A percentile compares a stretch with the other conserved stretches of the same genome.
Conservation (phyloP, 2,113 vertebrate species). For the Chaenogobius annularis region DNA sequence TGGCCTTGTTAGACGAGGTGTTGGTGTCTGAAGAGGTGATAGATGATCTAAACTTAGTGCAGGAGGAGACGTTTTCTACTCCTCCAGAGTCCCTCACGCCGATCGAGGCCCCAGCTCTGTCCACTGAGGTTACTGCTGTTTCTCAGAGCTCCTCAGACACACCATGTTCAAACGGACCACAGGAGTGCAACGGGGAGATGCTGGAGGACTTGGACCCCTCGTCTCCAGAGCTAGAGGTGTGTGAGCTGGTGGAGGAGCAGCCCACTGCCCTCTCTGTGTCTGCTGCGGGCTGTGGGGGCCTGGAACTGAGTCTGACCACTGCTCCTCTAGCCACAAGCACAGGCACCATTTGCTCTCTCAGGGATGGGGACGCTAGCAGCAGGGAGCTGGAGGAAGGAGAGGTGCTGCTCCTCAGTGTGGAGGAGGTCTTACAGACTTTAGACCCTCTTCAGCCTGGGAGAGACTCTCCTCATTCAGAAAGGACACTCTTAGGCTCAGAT, state of each 20-base stretch:
- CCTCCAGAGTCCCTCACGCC: constrained; percentile 68
- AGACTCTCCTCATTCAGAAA: constrained; percentile 57
- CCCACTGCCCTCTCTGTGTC: constrained; percentile 77
- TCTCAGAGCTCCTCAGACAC: constrained; percentile 72
- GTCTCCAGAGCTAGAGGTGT: constrained; percentile 82
- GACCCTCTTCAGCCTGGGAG: constrained; percentile 65
- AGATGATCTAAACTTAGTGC: constrained; percentile 24
- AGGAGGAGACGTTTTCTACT: constrained; percentile 45
- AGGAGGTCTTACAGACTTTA: constrained; percentile 88
- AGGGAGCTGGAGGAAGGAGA: constrained; percentile 78
- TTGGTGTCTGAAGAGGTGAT: constrained; percentile 72
- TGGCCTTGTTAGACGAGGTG: constrained; percentile 90
- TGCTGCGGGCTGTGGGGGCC: constrained; percentile 56
- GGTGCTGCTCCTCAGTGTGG: constrained; percentile 89
- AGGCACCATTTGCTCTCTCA: constrained; percentile 85
- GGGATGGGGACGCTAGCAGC: constrained; percentile 85
- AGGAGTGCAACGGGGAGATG: constrained; percentile 86
- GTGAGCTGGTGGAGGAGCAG: constrained; percentile 80
- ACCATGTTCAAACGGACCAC: constrained; percentile 84
- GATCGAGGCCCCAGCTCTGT: constrained; percentile 77
- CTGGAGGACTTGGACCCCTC: constrained; percentile 84
- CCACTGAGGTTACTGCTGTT: constrained; percentile 83
- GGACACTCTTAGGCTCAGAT: constrained; percentile 54
- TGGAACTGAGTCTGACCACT: constrained; percentile 80
- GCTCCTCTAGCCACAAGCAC: constrained; percentile 75